phyloP scores from a whole-genome alignment of 2,797 vertebrate genomes.

The Acanthopagrus latus region DNA sequence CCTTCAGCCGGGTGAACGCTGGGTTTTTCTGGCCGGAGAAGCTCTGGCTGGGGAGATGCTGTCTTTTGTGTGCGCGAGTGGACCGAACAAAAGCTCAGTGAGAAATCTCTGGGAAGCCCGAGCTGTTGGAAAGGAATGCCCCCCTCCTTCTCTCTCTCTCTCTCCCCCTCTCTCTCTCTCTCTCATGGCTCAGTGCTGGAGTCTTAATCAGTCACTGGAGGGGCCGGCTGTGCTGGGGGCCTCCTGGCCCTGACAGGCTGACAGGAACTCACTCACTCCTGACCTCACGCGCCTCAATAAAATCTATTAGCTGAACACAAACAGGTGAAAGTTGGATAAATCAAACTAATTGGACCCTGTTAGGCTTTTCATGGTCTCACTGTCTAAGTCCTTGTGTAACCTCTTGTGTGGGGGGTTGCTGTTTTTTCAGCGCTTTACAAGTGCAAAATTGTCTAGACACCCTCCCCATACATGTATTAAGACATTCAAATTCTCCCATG shows the following conservation, averaged over 20 bases:
- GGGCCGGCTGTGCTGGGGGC: slow-evolving; percentile 35
- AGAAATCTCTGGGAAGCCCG: slow-evolving; percentile 78
- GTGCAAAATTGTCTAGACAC: no score
- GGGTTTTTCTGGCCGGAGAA: slow-evolving; percentile 37
- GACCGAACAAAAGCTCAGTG: slow-evolving; percentile 80
- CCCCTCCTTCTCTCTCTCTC: not conserved
- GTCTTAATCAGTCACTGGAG: slow-evolving; percentile 70
- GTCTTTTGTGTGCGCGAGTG: slow-evolving; percentile 71
- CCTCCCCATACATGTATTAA: no score
- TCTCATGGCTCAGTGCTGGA: slow-evolving; percentile 54
- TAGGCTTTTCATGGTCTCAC: slow-evolving; percentile 23
- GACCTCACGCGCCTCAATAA: slow-evolving; percentile 67
- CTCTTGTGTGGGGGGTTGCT: not conserved
- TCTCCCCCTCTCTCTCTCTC: slow-evolving; percentile 9
- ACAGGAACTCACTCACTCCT: slow-evolving; percentile 61
- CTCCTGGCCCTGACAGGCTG: slow-evolving; percentile 19
- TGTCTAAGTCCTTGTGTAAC: slow-evolving; percentile 28
- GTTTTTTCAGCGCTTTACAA: not conserved
- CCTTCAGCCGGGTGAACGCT: slow-evolving; percentile 43
- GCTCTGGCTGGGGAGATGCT: slow-evolving; percentile 56
- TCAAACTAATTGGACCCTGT: slow-evolving; percentile 50
- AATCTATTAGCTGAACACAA: slow-evolving; percentile 73
- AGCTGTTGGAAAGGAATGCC: slow-evolving; percentile 78
- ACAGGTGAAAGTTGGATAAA: slow-evolving; percentile 58
- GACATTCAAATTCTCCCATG: not conserved